phyloP scores from a whole-genome alignment of 2,113 vertebrate genomes.

The Orthochromis indermauri region DNA sequence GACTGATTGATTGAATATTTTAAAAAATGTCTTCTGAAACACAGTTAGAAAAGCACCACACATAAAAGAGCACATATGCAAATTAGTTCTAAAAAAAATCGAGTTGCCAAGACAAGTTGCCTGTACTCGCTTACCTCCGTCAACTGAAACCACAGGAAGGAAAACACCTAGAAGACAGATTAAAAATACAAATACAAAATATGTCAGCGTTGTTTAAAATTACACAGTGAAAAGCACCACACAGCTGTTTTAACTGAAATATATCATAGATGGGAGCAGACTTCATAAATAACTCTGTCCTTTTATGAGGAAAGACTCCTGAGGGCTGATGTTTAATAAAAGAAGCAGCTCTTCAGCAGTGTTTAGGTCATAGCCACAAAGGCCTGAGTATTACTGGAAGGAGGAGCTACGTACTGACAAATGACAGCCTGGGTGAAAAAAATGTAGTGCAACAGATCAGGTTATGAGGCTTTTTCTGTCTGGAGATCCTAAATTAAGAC shows the following conservation, averaged over 20 bases:
- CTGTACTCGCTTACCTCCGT: accelerated
- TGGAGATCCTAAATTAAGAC: background rate
- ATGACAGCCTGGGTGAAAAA: background rate
- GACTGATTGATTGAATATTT: background rate
- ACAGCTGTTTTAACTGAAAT: background rate
- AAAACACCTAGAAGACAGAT: background rate
- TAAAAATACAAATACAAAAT: background rate
- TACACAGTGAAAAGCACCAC: background rate
- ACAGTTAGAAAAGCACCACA: background rate
- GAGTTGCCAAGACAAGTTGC: background rate
- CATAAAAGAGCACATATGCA: background rate
- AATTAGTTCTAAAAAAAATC: background rate
- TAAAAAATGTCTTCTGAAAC: background rate
- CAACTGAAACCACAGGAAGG: background rate
- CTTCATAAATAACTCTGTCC: background rate
- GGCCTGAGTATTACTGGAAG: background rate
- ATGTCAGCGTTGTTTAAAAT: background rate
- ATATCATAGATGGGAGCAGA: background rate
- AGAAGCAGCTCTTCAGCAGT: background rate
- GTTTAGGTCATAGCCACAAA: background rate
- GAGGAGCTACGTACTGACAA: background rate
- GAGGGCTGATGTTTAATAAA: background rate
- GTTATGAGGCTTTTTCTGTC: background rate
- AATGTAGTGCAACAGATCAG: background rate
- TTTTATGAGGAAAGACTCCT: background rate